These are phyloP conservation scores for Lasaia peninsularis DNA, from an alignment of 1,140 invertebrate species.

Conservation along the genomic window DNA sequence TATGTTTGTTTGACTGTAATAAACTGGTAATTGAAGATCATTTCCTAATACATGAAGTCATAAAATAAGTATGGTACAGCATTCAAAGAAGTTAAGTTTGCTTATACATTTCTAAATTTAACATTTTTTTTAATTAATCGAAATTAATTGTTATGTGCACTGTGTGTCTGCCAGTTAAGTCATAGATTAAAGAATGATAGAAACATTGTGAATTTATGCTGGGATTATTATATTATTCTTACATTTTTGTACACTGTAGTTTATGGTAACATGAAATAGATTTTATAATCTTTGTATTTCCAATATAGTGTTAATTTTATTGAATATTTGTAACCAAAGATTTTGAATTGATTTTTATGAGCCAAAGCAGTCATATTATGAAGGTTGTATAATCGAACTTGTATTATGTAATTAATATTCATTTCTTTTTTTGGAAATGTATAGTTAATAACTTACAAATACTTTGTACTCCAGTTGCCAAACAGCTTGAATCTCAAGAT, in stretches of 20 bases:
- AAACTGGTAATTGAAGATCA: too few relatives aligned
- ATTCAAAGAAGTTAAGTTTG: too few relatives aligned
- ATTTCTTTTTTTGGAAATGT: background rate
- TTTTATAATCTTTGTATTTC: background rate
- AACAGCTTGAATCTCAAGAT: conserved; percentile 70
- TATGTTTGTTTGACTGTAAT: too few relatives aligned
- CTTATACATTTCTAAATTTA: too few relatives aligned
- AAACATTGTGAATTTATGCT: background rate
- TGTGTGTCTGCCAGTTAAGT: too few relatives aligned
- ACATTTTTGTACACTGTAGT: background rate
- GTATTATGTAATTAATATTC: conserved; percentile 9
- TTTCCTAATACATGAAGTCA: too few relatives aligned
- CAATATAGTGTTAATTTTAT: background rate
- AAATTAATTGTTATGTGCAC: too few relatives aligned
- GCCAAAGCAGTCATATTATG: background rate
- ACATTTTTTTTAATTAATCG: too few relatives aligned
- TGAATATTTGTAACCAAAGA: conserved; percentile 17
- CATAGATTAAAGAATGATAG: too few relatives aligned
- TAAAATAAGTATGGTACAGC: too few relatives aligned
- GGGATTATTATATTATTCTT: background rate
- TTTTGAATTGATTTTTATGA: conserved; percentile 8
- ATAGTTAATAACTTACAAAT: conserved; percentile 10
- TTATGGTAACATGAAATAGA: background rate
- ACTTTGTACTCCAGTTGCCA: conserved; percentile 68
- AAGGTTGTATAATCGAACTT: background rate